Evolutionary conservation across 2,888 invertebrate genomes (phyloP).

Genomic region (Limnephilus marmoratus): DNA sequence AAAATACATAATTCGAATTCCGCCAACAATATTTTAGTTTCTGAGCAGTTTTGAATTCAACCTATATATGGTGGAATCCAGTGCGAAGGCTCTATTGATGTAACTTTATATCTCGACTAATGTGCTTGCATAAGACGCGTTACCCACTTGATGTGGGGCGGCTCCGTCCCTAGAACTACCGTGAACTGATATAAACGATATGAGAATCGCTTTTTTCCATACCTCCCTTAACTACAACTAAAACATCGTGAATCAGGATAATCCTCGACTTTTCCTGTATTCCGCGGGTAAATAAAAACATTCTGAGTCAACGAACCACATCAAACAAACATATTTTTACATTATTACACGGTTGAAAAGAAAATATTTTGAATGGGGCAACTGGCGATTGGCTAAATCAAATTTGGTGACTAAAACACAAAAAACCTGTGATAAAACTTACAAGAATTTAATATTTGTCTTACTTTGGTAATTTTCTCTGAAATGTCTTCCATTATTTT

Average conservation of each 20-base stretch:
- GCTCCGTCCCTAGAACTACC: background rate
- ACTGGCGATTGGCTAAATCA: background rate
- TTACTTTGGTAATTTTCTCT: background rate
- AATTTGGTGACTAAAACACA: background rate
- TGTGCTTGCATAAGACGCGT: conserved; percentile 61
- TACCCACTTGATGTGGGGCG: conserved; percentile 45
- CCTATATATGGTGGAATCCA: background rate
- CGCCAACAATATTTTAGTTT: background rate
- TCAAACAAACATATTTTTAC: conserved; percentile 43
- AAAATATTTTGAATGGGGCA: conserved; percentile 32
- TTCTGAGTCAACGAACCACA: conserved; percentile 32
- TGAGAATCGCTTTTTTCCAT: conserved; percentile 16
- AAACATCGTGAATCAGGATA: conserved; percentile 33
- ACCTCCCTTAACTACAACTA: background rate
- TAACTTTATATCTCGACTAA: conserved; percentile 61
- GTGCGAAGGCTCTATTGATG: conserved; percentile 54
- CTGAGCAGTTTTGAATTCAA: background rate
- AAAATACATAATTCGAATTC: background rate
- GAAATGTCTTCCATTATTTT: background rate
- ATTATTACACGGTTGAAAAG: conserved; percentile 14
- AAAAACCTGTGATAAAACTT: background rate
- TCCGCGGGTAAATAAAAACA: conserved; percentile 34
- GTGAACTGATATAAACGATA: background rate
- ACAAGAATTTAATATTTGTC: background rate
- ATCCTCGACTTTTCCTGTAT: conserved; percentile 32